Conservation (phyloP, 2,888 invertebrate genomes). For the Aproaerema taeniolella region DNA sequence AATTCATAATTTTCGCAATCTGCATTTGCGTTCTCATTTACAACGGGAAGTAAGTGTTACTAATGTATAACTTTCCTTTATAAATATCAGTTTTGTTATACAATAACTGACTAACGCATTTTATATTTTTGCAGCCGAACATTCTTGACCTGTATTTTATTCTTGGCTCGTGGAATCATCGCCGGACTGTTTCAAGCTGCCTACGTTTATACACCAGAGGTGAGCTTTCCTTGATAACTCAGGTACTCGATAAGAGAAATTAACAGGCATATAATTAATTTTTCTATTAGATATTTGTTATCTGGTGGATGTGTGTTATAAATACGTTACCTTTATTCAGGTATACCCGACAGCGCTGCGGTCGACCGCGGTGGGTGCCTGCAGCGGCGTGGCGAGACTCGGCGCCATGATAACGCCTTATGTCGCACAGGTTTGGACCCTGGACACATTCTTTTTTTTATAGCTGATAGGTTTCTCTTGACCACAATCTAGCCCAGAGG, state of each 20-base stretch:
- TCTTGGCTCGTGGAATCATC: constrained; percentile 93
- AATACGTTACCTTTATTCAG: no score
- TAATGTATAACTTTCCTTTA: neutral
- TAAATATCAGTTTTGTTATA: neutral
- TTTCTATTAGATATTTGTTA: no score
- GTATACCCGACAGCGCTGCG: constrained; percentile 93
- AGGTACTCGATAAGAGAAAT: no score
- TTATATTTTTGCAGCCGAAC: constrained; percentile 75
- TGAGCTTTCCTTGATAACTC: no score
- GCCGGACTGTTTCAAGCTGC: constrained; percentile 97
- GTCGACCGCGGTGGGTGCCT: constrained; percentile 94
- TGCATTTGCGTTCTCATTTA: constrained; percentile 85
- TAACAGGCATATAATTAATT: no score
- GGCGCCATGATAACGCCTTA: constrained; percentile 97
- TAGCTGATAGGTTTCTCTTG: no score
- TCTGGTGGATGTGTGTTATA: no score
- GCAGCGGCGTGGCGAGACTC: constrained; percentile 92
- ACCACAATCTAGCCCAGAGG: no score
- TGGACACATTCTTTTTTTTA: no score
- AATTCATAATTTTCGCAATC: constrained; percentile 90
- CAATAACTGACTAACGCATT: neutral
- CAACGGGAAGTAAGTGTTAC: constrained; percentile 81
- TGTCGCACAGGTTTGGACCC: constrained; percentile 89
- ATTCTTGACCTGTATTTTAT: constrained; percentile 88
- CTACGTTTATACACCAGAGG: constrained; percentile 96